Conservation (phyloP, 2,888 invertebrate genomes). For the Orthonevra nobilis region DNA sequence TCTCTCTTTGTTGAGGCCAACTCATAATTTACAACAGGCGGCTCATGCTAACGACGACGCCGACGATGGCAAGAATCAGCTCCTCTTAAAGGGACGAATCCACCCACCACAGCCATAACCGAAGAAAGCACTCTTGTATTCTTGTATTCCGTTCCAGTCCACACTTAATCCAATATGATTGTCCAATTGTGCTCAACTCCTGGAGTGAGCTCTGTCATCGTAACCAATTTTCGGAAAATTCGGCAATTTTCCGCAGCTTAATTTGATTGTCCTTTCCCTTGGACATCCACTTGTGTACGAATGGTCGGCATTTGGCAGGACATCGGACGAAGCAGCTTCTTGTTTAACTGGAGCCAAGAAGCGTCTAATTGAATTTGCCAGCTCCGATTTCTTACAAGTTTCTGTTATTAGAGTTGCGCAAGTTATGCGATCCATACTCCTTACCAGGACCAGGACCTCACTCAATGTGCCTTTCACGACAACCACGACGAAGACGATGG, state of each 20-base stretch:
- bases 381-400: conserved; percentile 42
- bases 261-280: conserved; percentile 49
- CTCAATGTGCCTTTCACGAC: conserved; percentile 17
- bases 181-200: conserved; percentile 58
- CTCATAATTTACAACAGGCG: conserved; percentile 16
- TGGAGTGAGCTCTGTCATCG: conserved; percentile 44
- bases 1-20: neutral
- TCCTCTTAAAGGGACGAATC: neutral
- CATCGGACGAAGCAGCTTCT: conserved; percentile 8
- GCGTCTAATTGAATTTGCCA: conserved; percentile 51
- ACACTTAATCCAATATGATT: conserved; percentile 56
- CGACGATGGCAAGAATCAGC: conserved; percentile 15
- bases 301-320: conserved; percentile 9
- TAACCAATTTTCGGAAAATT: conserved; percentile 57
- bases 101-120: neutral
- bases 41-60: neutral
- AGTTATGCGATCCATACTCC: conserved; percentile 34
- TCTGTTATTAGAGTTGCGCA: conserved; percentile 39
- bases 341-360: neutral
- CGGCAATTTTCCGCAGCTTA: conserved; percentile 68
- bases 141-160: conserved; percentile 50
- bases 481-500: too few relatives aligned
- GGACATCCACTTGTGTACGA: too few relatives aligned
- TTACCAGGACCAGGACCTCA: too few relatives aligned
- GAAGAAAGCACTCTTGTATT: conserved; percentile 48